These are phyloP conservation scores for Machaerirhynchus nigripectus DNA, from an alignment of 2,113 vertebrate genomes.

Conservation along the genomic window DNA sequence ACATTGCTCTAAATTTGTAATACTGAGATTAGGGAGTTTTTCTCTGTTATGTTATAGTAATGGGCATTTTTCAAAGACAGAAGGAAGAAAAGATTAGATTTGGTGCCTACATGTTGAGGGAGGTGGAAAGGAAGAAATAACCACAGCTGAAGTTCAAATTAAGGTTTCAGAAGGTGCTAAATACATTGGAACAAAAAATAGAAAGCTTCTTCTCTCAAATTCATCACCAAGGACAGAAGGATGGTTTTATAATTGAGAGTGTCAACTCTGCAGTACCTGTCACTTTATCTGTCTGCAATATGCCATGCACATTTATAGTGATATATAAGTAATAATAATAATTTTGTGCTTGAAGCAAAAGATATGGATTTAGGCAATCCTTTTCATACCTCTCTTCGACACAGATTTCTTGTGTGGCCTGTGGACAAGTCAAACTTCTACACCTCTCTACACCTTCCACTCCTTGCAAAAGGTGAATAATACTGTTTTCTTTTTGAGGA, in stretches of 20 bases:
- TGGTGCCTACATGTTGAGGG: neutral
- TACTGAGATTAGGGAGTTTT: slow-evolving; percentile 30
- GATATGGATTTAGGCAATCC: neutral
- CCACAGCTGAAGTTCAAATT: slow-evolving; percentile 40
- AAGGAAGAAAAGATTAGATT: slow-evolving; percentile 39
- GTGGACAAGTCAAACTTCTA: neutral
- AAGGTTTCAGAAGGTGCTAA: slow-evolving; percentile 46
- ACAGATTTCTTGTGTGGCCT: neutral
- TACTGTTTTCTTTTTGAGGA: neutral
- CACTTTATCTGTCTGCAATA: slow-evolving; percentile 50
- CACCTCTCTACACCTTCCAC: neutral
- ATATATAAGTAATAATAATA: slow-evolving; percentile 62
- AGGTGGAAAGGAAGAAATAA: slow-evolving; percentile 8
- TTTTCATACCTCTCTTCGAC: neutral
- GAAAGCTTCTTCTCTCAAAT: slow-evolving; percentile 42
- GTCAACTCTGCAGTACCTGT: slow-evolving; percentile 36
- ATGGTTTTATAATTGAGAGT: slow-evolving; percentile 37
- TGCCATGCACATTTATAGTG: slow-evolving; percentile 42
- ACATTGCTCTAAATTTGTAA: slow-evolving; percentile 26
- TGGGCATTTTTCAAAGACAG: slow-evolving; percentile 34
- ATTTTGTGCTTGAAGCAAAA: slow-evolving; percentile 38
- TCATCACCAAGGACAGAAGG: slow-evolving; percentile 39
- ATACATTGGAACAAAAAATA: neutral
- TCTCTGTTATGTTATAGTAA: slow-evolving; percentile 28
- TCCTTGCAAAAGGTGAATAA: neutral